A percentile compares a stretch with the other conserved stretches of the same genome.
phyloP scores from a whole-genome alignment of 2,888 invertebrate species.

The Microplitis manilae region DNA sequence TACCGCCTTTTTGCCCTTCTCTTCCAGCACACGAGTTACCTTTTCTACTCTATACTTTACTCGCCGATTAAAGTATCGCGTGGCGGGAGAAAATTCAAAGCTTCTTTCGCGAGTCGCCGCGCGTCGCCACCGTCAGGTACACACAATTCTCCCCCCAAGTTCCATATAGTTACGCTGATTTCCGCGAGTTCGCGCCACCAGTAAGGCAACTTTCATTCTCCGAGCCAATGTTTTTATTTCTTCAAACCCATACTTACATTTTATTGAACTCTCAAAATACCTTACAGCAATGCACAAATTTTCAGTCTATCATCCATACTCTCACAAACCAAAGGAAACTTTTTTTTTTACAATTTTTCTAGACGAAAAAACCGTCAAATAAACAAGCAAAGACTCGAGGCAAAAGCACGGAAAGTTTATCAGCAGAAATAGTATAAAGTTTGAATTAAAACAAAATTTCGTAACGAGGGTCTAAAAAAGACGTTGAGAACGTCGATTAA shows the following conservation, averaged over 20 bases:
- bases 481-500: constrained; percentile 37
- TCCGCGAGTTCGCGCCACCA: constrained; percentile 69
- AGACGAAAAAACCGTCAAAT: background rate
- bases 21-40: background rate
- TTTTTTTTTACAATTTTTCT: background rate
- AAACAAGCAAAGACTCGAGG: constrained; percentile 13
- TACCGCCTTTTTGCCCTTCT: background rate
- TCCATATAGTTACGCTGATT: constrained; percentile 43
- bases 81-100: constrained; percentile 35
- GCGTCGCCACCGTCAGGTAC: constrained; percentile 49
- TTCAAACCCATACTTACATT: background rate
- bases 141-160: constrained; percentile 8
- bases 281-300: background rate
- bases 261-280: background rate
- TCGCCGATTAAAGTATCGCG: background rate
- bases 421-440: background rate
- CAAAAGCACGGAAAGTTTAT: background rate
- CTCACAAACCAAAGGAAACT: background rate
- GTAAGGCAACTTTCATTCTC: constrained; percentile 58
- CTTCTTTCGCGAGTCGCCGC: constrained; percentile 43
- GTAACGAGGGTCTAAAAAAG: background rate
- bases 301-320: background rate
- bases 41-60: background rate
- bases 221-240: background rate
- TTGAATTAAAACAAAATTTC: constrained; percentile 10